Percentiles rank a stretch among this genome's conserved stretches.
phyloP scores from a whole-genome alignment of 2,113 vertebrate genomes.

The Tachuris rubrigastra region DNA sequence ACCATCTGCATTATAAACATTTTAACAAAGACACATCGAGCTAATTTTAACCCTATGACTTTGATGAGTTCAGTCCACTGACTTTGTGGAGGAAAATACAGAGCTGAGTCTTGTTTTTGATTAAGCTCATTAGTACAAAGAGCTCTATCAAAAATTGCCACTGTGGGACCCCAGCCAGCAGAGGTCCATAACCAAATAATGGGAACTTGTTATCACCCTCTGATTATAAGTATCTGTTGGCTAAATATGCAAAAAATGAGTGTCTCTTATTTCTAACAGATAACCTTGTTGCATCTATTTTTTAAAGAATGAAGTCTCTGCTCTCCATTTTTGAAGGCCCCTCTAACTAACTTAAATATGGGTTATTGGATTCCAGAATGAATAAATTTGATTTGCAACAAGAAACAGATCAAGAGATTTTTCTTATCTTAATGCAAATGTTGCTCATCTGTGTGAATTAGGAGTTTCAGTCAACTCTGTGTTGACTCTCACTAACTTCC shows the following conservation, averaged over 20 bases:
- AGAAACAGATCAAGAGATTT: conserved; percentile 37
- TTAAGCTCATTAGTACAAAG: conserved; percentile 18
- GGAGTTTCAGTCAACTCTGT: not conserved
- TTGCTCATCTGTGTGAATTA: not conserved
- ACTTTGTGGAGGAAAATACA: conserved; percentile 19
- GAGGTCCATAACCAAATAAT: conserved; percentile 20
- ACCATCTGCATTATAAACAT: not conserved
- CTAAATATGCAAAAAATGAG: not conserved
- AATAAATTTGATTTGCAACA: conserved; percentile 8
- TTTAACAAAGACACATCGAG: conserved; percentile 43
- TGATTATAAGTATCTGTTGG: conserved; percentile 26
- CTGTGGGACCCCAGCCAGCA: conserved; percentile 33
- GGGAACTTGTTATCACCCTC: conserved; percentile 36
- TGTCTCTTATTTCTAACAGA: not conserved
- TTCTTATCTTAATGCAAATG: conserved; percentile 27
- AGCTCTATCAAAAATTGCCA: conserved; percentile 12
- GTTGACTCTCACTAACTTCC: conserved; percentile 10
- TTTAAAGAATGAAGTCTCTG: not conserved
- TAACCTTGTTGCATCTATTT: not conserved
- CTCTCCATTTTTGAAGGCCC: not conserved
- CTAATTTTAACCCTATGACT: conserved; percentile 10
- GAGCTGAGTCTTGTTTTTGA: conserved; percentile 41
- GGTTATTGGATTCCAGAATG: not conserved
- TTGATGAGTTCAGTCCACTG: conserved; percentile 5
- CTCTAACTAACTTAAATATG: not conserved